Evolutionary conservation across 2,888 invertebrate genomes (phyloP).

Genomic region (Anthophora plumipes): DNA sequence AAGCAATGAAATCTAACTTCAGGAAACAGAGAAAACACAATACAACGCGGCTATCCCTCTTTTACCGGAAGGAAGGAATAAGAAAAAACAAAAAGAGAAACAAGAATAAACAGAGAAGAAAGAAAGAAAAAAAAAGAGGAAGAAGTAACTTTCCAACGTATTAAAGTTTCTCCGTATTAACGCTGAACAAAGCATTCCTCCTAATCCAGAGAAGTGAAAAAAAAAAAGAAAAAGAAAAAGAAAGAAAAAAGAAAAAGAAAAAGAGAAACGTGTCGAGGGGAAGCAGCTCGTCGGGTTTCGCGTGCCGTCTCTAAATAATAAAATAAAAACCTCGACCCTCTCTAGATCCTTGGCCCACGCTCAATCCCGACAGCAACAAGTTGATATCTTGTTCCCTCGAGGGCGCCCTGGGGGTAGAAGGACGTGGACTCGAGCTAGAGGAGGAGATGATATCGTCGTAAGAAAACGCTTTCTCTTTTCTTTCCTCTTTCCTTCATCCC

Average conservation of each 20-base stretch:
- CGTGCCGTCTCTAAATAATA: constrained; percentile 73
- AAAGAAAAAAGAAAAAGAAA: too few species aligned
- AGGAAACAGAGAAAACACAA: background rate
- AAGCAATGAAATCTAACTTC: background rate
- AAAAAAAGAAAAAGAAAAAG: too few species aligned
- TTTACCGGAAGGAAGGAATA: background rate
- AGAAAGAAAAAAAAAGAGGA: background rate
- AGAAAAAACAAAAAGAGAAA: background rate
- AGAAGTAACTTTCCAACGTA: background rate
- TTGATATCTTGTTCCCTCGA: constrained; percentile 80
- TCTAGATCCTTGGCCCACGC: constrained; percentile 73
- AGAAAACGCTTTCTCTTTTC: constrained; percentile 71
- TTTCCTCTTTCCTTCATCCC: constrained; percentile 37
- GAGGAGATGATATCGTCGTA: constrained; percentile 64
- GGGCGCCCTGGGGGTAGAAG: constrained; percentile 45
- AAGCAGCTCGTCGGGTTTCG: constrained; percentile 62
- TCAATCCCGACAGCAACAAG: constrained; percentile 81
- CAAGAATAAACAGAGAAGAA: background rate
- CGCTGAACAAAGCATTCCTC: constrained; percentile 48
- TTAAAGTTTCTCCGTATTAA: constrained; percentile 40
- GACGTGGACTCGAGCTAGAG: constrained; percentile 37
- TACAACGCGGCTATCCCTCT: background rate
- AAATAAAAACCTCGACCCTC: constrained; percentile 70
- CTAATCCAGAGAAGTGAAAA: constrained; percentile 45
- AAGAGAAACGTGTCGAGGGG: constrained; percentile 36